Evolutionary conservation across 2,797 vertebrate species (phyloP).

Genomic region (Peromyscus attwateri): DNA sequence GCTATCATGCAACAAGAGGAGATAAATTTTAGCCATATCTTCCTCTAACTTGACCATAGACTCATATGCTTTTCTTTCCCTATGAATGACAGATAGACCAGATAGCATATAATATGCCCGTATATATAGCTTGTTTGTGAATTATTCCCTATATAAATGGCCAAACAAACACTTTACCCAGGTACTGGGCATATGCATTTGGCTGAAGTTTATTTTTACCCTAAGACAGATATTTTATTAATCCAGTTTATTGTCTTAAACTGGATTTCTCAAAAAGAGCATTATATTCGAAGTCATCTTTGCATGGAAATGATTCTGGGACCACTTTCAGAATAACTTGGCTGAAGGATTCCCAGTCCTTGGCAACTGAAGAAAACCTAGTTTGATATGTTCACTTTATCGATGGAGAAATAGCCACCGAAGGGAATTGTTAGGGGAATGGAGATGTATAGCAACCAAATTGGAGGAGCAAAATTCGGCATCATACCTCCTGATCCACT

Average conservation of each 20-base stretch:
- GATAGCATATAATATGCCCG: background rate
- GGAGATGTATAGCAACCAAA: background rate
- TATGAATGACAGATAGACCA: background rate
- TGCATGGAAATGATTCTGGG: background rate
- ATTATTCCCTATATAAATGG: background rate
- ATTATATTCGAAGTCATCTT: background rate
- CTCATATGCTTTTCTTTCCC: background rate
- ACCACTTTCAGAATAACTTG: background rate
- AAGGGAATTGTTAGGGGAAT: background rate
- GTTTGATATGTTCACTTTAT: background rate
- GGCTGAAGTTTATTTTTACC: constrained; percentile 41
- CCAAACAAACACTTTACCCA: background rate
- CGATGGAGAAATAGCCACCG: background rate
- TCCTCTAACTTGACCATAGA: background rate
- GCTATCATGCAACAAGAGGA: background rate
- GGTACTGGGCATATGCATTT: background rate
- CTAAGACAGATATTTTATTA: constrained; percentile 29
- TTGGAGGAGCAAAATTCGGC: background rate
- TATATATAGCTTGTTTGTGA: background rate
- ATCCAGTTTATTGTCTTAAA: constrained; percentile 36
- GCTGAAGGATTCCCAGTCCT: background rate
- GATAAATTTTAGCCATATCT: background rate
- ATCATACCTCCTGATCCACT: constrained; percentile 22
- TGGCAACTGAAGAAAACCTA: background rate
- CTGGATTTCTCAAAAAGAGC: constrained; percentile 35